Base-by-base conservation (phyloP, 2,888 invertebrate species). In the Acanthosepion pharaonis region DNA sequence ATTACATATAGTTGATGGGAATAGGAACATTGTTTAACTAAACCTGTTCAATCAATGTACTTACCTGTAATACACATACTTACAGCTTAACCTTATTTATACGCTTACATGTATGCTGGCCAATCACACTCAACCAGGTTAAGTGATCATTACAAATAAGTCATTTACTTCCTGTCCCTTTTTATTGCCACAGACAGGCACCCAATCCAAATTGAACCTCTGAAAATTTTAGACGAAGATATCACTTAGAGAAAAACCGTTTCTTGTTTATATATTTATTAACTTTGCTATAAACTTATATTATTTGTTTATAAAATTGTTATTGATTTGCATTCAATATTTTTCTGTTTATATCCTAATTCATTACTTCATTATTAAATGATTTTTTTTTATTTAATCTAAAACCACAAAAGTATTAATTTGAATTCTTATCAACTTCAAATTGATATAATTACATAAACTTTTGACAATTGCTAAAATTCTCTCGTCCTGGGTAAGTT, bases 81-180 rank as follows among this genome's bases (percentile, higher is more conserved):
- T 78, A 78, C 78, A 78, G 78, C 78, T 78, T 78, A 78, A 78
- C 78, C 78, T 78, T 78, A n/a, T n/a, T 78, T 78, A n/a, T 78
- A n/a, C n/a, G 15, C 11, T 64, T 4, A 28, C 64, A 64, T 64
- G 2, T 64, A 64, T 28, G 8, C 64, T 8, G 20, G 25, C 64
- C 64, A 64, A 25, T 28, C 64, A 64, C 23, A 33, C 15, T 18
- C 78, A 33, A 33, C 0, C 78, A n/a, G n/a, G 20, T 78, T 78
- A n/a, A n/a, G 15, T n/a, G n/a, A 78, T 78, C 18, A 78, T n/a
- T 33, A 15, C 15, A 78, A 11, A 78, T 18, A n/a, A n/a, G 4
- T 78, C 15, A 15, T 11, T 78, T n/a, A 15, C n/a, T 11, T 9
- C 25, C 8, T 25, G 8, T 23, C 64, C 25, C 25, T 8, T 64